Evolutionary conservation across 1,140 invertebrate species (phyloP).

Genomic region (Caenorhabditis tropicalis): DNA sequence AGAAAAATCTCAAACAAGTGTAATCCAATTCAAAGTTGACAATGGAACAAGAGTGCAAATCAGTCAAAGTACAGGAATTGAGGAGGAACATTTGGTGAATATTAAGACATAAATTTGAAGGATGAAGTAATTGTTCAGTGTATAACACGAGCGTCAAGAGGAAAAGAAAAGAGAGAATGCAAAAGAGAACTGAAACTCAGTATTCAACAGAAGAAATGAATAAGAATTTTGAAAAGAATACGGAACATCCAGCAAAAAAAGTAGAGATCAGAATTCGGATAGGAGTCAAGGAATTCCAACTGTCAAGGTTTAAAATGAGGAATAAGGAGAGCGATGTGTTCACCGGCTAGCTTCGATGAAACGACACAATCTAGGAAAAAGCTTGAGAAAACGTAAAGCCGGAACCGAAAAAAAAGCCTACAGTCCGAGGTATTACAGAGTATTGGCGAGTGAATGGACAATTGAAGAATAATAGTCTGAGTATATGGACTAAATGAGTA

Average conservation of each 20-base stretch:
- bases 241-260: no score
- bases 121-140: not conserved
- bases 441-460: not conserved
- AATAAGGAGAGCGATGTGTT: not conserved
- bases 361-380: not conserved
- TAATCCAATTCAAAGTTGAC: not conserved
- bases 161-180: not conserved
- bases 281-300: conserved; percentile 37
- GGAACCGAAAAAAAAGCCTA: not conserved
- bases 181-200: not conserved
- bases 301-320: not conserved
- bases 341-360: conserved; percentile 34
- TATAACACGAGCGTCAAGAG: not conserved
- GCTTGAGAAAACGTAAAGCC: not conserved
- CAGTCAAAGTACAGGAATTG: conserved; percentile 20
- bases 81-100: not conserved
- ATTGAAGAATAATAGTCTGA: not conserved
- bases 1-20: not conserved
- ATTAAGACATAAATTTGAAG: not conserved
- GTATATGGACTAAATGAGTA: not conserved
- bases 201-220: not conserved
- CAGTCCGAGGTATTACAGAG: conserved; percentile 7
- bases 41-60: not conserved
- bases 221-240: not conserved
- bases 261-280: conserved; percentile 16